Evolutionary conservation across 2,888 invertebrate genomes (phyloP).

Genomic region (Eurytoma adleriae): DNA sequence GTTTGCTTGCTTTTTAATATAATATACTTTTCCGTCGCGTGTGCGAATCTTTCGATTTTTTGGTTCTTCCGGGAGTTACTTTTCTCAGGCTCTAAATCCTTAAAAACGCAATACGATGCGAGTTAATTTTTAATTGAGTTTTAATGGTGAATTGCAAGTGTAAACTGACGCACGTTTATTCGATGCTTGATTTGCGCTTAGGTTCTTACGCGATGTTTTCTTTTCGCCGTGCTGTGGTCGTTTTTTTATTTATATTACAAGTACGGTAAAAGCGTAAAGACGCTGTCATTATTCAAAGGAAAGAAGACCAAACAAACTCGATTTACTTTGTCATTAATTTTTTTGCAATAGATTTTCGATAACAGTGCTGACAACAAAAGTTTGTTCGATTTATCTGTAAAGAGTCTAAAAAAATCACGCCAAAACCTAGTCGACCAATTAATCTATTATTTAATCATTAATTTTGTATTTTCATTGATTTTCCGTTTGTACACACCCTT

Average conservation of each 20-base stretch:
- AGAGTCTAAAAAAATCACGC: constrained; percentile 18
- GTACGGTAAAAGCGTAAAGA: no score
- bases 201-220: constrained; percentile 28
- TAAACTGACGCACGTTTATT: constrained; percentile 57
- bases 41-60: constrained; percentile 20
- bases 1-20: constrained; percentile 29
- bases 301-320: no score
- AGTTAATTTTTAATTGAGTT: neutral
- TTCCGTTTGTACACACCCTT: constrained; percentile 67
- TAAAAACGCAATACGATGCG: constrained; percentile 22
- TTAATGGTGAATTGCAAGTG: constrained; percentile 26
- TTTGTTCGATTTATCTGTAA: no score
- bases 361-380: no score
- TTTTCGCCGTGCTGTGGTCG: neutral
- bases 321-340: no score
- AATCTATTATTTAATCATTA: constrained; percentile 54
- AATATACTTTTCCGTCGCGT: constrained; percentile 3
- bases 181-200: constrained; percentile 59
- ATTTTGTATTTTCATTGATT: constrained; percentile 63
- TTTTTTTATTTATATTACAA: neutral
- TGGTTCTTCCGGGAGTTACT: constrained; percentile 31
- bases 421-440: constrained; percentile 60
- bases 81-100: constrained; percentile 1
- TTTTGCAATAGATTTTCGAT: neutral
- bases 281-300: no score